phyloP scores from a whole-genome alignment of 2,888 invertebrate genomes.

The Aporophyla lueneburgensis region DNA sequence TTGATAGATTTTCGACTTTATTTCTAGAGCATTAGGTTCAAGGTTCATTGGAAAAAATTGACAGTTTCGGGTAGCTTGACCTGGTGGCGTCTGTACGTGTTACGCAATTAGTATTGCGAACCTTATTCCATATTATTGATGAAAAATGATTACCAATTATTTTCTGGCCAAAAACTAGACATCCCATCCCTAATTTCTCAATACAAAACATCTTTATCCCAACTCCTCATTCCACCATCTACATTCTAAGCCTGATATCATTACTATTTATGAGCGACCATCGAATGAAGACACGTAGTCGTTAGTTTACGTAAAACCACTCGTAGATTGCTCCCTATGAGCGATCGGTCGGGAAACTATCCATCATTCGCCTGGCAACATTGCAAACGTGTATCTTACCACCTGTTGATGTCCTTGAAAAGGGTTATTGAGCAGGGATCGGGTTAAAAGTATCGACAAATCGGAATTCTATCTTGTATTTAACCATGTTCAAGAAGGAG shows the following conservation, averaged over 20 bases:
- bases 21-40: no score
- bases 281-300: constrained; percentile 68
- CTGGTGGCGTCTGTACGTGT: no score
- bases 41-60: no score
- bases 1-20: no score
- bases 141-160: no score
- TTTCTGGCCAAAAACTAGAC: no score
- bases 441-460: constrained; percentile 9
- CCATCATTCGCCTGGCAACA: constrained; percentile 59
- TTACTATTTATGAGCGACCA: constrained; percentile 64
- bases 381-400: constrained; percentile 46
- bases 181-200: not conserved
- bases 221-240: constrained; percentile 4
- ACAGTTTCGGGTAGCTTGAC: no score
- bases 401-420: constrained; percentile 53
- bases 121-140: no score
- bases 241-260: constrained; percentile 41
- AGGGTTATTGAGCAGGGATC: constrained; percentile 4
- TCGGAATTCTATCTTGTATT: not conserved
- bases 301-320: constrained; percentile 54
- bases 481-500: no score
- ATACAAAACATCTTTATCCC: not conserved
- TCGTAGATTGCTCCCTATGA: constrained; percentile 63
- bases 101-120: no score
- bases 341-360: constrained; percentile 59